These are phyloP conservation scores for Rhinatrema bivittatum DNA, from an alignment of 2,797 vertebrate species.

Conservation along the genomic window DNA sequence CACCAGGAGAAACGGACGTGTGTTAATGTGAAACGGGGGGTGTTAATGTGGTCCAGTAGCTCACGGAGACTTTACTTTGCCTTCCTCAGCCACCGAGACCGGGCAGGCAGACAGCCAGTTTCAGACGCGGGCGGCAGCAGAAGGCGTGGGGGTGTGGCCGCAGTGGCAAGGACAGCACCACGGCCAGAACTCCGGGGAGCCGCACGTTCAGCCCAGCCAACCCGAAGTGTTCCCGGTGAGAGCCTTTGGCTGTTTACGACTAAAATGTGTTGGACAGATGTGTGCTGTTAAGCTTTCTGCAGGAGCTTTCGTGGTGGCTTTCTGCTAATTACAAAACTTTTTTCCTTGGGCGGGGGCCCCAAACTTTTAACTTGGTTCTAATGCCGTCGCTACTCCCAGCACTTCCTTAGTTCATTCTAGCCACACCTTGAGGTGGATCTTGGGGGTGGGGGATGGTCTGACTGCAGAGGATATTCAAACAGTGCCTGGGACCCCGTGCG, in stretches of 20 bases:
- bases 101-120: constrained; percentile 62
- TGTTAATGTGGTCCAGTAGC: neutral
- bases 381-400: too few species aligned
- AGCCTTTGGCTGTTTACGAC: too few species aligned
- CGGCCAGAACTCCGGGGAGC: constrained; percentile 55
- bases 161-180: constrained; percentile 91
- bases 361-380: too few species aligned
- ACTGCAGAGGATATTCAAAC: too few species aligned
- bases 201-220: constrained; percentile 72
- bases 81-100: constrained; percentile 47
- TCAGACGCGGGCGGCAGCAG: constrained; percentile 71
- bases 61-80: too few species aligned
- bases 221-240: constrained; percentile 87
- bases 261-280: neutral
- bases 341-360: too few species aligned
- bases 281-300: neutral
- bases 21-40: too few species aligned
- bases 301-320: neutral
- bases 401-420: too few species aligned
- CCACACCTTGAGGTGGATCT: too few species aligned
- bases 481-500: too few species aligned
- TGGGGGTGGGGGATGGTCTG: too few species aligned
- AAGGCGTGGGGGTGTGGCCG: constrained; percentile 75
- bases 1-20: neutral
- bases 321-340: neutral